Percentiles rank a stretch among this genome's conserved stretches.
phyloP scores from a whole-genome alignment of 1,140 invertebrate species.

The Penaeus chinensis region DNA sequence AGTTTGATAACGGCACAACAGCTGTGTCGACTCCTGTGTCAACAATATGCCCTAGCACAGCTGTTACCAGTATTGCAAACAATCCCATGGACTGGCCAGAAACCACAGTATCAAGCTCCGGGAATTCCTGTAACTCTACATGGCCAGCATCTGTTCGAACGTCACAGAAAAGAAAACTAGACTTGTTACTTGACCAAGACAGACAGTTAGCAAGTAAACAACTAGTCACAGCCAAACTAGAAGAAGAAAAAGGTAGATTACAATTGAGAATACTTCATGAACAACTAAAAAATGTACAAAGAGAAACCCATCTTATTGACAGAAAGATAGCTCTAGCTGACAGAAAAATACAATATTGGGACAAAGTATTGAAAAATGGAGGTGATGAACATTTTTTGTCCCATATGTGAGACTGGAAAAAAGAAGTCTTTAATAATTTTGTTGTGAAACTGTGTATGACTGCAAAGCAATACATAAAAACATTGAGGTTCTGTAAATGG shows the following conservation, averaged over 20 bases:
- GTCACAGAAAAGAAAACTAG: not conserved
- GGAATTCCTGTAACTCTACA: not conserved
- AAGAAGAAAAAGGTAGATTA: not conserved
- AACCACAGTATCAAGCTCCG: not conserved
- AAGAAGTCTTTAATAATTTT: too few species aligned
- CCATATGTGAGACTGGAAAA: not conserved
- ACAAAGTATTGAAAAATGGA: slow-evolving; percentile 18
- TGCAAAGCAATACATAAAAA: too few species aligned
- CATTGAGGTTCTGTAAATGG: too few species aligned
- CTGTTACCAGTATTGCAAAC: not conserved
- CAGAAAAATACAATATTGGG: slow-evolving; percentile 12
- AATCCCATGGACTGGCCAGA: not conserved
- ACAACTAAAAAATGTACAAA: slow-evolving; percentile 19
- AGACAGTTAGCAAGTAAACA: not conserved
- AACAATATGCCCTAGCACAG: not conserved
- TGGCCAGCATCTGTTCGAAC: not conserved
- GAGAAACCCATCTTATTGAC: not conserved
- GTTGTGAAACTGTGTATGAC: too few species aligned
- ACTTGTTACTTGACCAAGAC: not conserved
- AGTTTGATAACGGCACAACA: too few species aligned
- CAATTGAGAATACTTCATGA: slow-evolving; percentile 2
- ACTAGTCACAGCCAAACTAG: not conserved
- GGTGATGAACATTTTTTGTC: not conserved
- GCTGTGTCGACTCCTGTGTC: too few species aligned
- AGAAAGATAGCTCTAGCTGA: not conserved